phyloP scores from a whole-genome alignment of 2,797 vertebrate genomes.

The Chaunax sp. region DNA sequence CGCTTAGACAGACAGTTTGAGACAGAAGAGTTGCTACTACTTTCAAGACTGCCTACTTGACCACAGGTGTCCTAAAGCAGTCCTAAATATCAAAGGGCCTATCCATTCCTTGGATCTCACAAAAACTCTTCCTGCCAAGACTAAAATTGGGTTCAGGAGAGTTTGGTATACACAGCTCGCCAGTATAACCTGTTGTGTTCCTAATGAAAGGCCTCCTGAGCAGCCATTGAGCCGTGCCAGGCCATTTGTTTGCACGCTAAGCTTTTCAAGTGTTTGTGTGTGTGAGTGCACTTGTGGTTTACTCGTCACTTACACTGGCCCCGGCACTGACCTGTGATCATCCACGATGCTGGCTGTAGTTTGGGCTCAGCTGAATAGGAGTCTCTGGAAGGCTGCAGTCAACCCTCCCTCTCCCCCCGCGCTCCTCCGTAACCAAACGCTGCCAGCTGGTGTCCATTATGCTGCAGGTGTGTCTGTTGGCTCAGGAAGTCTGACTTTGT shows the following conservation, averaged over 20 bases:
- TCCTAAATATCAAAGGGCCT: conserved; percentile 3
- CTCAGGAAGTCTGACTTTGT: conserved; percentile 6
- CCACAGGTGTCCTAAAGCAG: conserved; percentile 18
- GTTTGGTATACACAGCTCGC: conserved; percentile 17
- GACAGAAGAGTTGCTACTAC: conserved; percentile 18
- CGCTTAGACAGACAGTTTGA: conserved; percentile 3
- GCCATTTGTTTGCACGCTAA: conserved; percentile 58
- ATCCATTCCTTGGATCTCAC: conserved; percentile 29
- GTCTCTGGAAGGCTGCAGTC: conserved; percentile 46
- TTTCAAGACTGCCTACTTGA: conserved; percentile 15
- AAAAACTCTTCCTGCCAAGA: conserved; percentile 47
- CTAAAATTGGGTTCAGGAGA: conserved; percentile 24
- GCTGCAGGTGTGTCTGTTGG: conserved; percentile 56
- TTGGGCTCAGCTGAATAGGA: conserved; percentile 43
- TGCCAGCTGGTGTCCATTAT: conserved; percentile 78
- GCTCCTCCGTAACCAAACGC: conserved; percentile 60
- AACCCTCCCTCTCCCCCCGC: conserved; percentile 15
- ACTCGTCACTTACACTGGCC: conserved; percentile 51
- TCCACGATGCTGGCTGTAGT: conserved; percentile 55
- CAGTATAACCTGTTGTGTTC: conserved; percentile 35
- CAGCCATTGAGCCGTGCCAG: conserved; percentile 35
- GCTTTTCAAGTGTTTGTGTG: conserved; percentile 49
- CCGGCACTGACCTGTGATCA: conserved; percentile 60
- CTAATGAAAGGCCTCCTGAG: conserved; percentile 42
- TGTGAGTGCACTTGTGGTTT: conserved; percentile 51